phyloP scores from a whole-genome alignment of 2,797 vertebrate species.

The Onychomys arenicola region DNA sequence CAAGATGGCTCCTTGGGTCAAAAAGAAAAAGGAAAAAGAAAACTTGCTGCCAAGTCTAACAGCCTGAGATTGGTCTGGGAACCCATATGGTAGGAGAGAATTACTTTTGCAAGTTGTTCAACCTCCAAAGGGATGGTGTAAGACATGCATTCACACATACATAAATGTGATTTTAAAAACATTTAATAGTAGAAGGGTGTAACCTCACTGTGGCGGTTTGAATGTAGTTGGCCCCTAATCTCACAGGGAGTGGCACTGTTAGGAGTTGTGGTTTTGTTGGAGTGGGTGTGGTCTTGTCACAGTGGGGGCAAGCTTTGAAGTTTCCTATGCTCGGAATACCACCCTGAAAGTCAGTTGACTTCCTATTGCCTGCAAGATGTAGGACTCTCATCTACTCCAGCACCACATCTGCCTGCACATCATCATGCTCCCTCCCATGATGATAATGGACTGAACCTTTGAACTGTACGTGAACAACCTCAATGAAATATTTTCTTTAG shows the following conservation, averaged over 20 bases:
- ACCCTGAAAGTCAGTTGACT: not conserved
- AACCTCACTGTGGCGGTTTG: not conserved
- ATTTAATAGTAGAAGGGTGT: not conserved
- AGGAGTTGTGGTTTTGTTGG: not conserved
- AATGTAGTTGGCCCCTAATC: not conserved
- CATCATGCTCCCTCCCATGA: not conserved
- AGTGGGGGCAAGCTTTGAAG: not conserved
- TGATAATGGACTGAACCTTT: not conserved
- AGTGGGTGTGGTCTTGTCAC: not conserved
- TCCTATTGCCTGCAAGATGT: not conserved
- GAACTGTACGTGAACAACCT: not conserved
- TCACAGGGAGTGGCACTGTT: not conserved
- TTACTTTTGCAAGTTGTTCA: not conserved
- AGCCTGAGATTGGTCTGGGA: not conserved
- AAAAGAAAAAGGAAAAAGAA: not conserved
- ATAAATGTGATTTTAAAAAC: not conserved
- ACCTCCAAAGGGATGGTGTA: not conserved
- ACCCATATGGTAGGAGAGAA: not conserved
- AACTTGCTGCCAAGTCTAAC: not conserved
- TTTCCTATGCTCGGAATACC: not conserved
- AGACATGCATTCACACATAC: not conserved
- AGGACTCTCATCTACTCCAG: not conserved
- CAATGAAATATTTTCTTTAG: not conserved
- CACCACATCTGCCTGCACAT: not conserved
- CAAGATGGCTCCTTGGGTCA: not conserved